These are phyloP conservation scores for Ataeniobius toweri DNA, from an alignment of 2,797 vertebrate species.

Conservation along the genomic window DNA sequence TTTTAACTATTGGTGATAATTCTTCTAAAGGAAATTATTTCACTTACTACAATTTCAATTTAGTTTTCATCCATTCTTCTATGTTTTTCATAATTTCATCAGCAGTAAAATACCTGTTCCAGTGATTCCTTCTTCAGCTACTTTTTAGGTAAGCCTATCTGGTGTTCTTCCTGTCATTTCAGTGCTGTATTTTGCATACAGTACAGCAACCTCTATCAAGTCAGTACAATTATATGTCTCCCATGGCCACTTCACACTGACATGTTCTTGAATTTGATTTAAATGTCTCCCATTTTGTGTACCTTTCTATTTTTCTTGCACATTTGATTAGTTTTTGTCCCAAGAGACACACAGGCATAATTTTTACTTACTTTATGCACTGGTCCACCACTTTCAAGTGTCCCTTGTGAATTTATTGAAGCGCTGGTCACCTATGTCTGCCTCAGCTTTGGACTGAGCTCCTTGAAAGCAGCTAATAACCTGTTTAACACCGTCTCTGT, in stretches of 20 bases:
- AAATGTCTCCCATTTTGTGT: background rate
- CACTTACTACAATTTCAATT: too few species aligned
- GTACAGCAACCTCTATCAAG: background rate
- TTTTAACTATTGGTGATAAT: too few species aligned
- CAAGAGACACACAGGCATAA: background rate
- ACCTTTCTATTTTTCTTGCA: background rate
- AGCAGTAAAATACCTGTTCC: too few species aligned
- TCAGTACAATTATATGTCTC: too few species aligned
- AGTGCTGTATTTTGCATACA: background rate
- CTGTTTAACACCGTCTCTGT: background rate
- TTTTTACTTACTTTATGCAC: background rate
- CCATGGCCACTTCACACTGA: background rate
- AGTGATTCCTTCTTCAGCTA: too few species aligned
- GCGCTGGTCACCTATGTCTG: background rate
- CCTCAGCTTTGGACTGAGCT: conserved; percentile 20
- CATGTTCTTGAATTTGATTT: background rate
- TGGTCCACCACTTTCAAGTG: conserved; percentile 4
- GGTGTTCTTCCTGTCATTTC: too few species aligned
- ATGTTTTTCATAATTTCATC: too few species aligned
- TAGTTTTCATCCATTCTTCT: too few species aligned
- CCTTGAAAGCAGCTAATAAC: conserved; percentile 5
- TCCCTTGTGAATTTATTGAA: background rate
- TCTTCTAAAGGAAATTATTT: too few species aligned
- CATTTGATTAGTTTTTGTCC: background rate
- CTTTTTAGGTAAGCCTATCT: too few species aligned